Base-by-base conservation (phyloP, 92 coral and sea anemone genomes). In the Plumapathes pennacea region DNA sequence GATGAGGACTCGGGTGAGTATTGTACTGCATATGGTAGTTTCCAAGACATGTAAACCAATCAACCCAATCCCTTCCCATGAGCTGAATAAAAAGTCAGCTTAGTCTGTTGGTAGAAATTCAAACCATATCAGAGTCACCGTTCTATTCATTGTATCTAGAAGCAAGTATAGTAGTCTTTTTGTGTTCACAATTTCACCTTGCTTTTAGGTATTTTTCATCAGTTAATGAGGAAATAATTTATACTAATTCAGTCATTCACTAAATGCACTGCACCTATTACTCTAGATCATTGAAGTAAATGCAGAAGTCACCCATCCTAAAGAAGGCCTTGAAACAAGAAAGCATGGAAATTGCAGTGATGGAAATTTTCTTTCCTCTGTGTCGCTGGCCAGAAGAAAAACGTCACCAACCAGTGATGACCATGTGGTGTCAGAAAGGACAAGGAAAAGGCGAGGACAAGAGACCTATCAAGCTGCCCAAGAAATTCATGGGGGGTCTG, bases 401-500 rank as follows among this genome's bases (percentile, higher is more conserved):
- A 22, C 3, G n/a, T 45, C 46, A 42, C 71, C 68, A 46, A 80
- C 70, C 36, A 55, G 25, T 55, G 62, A 55, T 23, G 17, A 55
- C 39, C 45, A 46, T 23, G 46, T 22, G 62, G 39, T 55, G 62
- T 3, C 62, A 55, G 59, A 23, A 25, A 32, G 85, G 47, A 62
- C 77, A n/a, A 68, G 68, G 57, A 72, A 63, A 21, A 60, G 82
- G 34, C 58, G 83, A 19, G 38, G 60, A 24, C 48, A 79, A 51
- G 84, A 85, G 65, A 78, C 82, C 32, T 27, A 42, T 31, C 49
- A 78, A 15, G 71, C 76, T 18, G 88, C 84, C 5, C 27, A 44
- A 9, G 52, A 74, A 57, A 74, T 85, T 9, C 68, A 85, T 74
- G 88, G 94, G n/a, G 88, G 63, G 2, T 51, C 64, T 49, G 24